phyloP scores from a whole-genome alignment of 2,113 vertebrate species.

The Ceuthmochares aereus region DNA sequence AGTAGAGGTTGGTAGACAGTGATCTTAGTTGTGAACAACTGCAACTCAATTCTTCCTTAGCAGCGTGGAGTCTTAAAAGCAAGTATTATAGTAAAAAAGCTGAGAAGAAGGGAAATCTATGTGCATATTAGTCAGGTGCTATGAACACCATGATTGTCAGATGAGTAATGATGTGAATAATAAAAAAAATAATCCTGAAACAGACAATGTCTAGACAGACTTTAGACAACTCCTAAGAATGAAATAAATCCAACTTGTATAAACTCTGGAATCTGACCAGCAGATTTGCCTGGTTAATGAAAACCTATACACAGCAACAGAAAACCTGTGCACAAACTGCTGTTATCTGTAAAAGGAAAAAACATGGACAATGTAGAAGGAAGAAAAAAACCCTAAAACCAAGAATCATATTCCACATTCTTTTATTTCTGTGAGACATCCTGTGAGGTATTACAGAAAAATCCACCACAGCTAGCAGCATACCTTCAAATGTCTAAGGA shows the following conservation, averaged over 20 bases:
- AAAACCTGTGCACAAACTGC: neutral
- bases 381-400: neutral
- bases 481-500: neutral
- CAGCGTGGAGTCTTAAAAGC: neutral
- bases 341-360: neutral
- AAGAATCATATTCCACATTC: neutral
- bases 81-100: neutral
- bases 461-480: neutral
- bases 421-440: neutral
- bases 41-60: neutral
- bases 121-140: neutral
- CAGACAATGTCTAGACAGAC: neutral
- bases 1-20: accelerated
- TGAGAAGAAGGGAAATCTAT: neutral
- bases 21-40: neutral
- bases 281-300: neutral
- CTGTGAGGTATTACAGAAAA: neutral
- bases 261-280: neutral
- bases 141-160: neutral
- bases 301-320: neutral
- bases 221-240: neutral
- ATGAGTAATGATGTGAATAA: neutral
- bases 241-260: neutral
- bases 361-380: neutral
- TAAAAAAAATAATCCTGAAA: neutral